Evolutionary conservation across 2,113 vertebrate genomes (phyloP).

Genomic region (Dasyornis broadbenti): DNA sequence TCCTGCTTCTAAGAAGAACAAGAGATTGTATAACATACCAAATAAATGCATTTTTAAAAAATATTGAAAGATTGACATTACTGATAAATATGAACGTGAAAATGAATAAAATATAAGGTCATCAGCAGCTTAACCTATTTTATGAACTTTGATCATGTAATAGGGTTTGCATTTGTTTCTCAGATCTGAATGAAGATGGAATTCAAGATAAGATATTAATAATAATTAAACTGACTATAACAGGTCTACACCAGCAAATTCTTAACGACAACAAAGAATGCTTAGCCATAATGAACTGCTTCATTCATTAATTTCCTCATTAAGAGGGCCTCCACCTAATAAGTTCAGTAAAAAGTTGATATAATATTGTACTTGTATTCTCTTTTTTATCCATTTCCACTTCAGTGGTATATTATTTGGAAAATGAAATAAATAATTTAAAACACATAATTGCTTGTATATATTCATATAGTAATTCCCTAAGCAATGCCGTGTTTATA

Average conservation of each 20-base stretch:
- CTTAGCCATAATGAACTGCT: slow-evolving; percentile 90
- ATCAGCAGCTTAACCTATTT: slow-evolving; percentile 73
- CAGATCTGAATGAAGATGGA: slow-evolving; percentile 80
- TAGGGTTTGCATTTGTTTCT: slow-evolving; percentile 77
- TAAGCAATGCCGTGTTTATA: slow-evolving; percentile 65
- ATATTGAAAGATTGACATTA: slow-evolving; percentile 56
- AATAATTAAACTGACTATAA: slow-evolving; percentile 90
- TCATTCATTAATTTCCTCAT: slow-evolving; percentile 90
- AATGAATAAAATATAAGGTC: slow-evolving; percentile 94
- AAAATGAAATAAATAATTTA: slow-evolving; percentile 84
- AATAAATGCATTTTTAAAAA: slow-evolving; percentile 34
- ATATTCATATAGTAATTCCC: slow-evolving; percentile 85
- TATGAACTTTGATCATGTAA: slow-evolving; percentile 77
- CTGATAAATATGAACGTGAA: slow-evolving; percentile 78
- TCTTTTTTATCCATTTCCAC: slow-evolving; percentile 75
- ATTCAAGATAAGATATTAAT: slow-evolving; percentile 97
- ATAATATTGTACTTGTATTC: slow-evolving; percentile 83
- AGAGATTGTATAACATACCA: background rate
- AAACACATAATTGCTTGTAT: slow-evolving; percentile 87
- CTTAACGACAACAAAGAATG: slow-evolving; percentile 92
- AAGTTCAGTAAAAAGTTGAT: slow-evolving; percentile 81
- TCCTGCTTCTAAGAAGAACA: background rate
- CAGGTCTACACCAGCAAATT: slow-evolving; percentile 88
- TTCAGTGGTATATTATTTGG: slow-evolving; percentile 74
- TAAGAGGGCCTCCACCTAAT: slow-evolving; percentile 75